Evolutionary conservation across 2,888 invertebrate genomes (phyloP).

Genomic region (Acheta domesticus): DNA sequence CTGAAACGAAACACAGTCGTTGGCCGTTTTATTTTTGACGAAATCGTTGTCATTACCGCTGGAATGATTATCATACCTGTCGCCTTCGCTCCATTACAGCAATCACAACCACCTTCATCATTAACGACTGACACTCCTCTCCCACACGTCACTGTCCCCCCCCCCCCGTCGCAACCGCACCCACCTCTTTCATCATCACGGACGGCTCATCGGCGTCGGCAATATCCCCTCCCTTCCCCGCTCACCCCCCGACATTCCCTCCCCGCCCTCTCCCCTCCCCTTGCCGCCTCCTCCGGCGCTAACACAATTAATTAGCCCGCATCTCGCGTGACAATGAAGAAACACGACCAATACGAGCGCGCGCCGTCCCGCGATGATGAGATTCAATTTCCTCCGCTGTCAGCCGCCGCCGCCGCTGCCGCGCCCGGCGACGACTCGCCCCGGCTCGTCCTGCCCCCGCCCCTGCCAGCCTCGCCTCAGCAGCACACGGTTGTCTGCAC

Average conservation of each 20-base stretch:
- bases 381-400: not conserved
- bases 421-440: not conserved
- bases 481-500: no score
- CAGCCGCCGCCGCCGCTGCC: not conserved
- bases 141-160: no score
- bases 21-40: no score
- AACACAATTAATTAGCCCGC: conserved; percentile 18
- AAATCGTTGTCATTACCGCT: no score
- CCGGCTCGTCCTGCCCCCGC: not conserved
- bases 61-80: no score
- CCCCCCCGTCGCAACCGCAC: no score
- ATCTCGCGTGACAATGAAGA: conserved; percentile 6
- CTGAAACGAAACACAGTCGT: no score
- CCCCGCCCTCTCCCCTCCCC: not conserved
- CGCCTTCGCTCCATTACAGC: no score
- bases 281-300: not conserved
- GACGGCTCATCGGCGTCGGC: not conserved
- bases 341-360: not conserved
- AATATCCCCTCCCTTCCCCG: not conserved
- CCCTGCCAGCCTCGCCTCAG: not conserved
- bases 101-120: no score
- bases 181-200: no score
- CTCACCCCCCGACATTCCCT: not conserved
- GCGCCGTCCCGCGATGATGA: not conserved
- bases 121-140: no score